Evolutionary conservation across 2,113 vertebrate species (phyloP).

Genomic region (Hippocampus mohnikei): DNA sequence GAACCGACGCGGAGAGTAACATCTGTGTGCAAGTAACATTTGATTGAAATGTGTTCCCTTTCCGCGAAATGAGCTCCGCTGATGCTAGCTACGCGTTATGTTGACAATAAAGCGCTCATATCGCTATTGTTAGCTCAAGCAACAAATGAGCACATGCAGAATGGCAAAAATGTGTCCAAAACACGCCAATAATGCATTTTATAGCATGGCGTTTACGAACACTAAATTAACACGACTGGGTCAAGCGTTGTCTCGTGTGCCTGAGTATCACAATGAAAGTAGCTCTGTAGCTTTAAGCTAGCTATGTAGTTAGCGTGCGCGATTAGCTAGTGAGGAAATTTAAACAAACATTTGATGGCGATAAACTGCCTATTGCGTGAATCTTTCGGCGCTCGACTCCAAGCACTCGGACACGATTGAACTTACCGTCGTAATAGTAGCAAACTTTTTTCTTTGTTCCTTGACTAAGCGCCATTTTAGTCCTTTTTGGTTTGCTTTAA

Average conservation of each 20-base stretch:
- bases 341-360: conserved; percentile 20
- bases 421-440: conserved; percentile 93
- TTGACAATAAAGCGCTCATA: conserved; percentile 38
- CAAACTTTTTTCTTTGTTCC: conserved; percentile 97
- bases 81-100: conserved; percentile 27
- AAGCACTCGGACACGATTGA: background rate
- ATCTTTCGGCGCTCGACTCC: background rate
- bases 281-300: conserved; percentile 41
- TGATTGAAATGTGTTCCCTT: background rate
- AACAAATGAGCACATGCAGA: background rate
- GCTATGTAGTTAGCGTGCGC: conserved; percentile 49
- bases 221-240: accelerated
- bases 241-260: background rate
- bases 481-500: conserved; percentile 38
- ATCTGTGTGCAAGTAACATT: background rate
- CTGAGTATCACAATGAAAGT: conserved; percentile 17
- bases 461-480: conserved; percentile 72
- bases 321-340: conserved; percentile 37
- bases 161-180: background rate
- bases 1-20: background rate
- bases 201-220: accelerated
- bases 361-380: conserved; percentile 5
- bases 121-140: conserved; percentile 57
- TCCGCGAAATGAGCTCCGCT: background rate
- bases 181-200: background rate